Conservation (phyloP, 2,797 vertebrate species). For the Myotis pilosus region DNA sequence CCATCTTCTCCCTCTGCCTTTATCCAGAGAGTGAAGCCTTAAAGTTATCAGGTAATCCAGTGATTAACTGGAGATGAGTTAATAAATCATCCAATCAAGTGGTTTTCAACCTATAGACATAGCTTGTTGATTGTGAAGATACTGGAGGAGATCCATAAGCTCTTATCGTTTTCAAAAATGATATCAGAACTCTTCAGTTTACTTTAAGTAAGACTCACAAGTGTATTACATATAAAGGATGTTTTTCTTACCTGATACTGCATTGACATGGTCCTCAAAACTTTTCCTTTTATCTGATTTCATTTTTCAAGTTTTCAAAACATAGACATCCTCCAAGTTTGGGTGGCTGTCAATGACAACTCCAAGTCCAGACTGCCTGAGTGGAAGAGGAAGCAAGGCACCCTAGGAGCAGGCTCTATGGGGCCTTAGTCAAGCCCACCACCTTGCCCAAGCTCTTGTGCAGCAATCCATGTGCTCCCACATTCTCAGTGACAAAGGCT, state of each 20-base stretch:
- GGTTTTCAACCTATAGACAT: background rate
- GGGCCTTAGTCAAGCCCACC: background rate
- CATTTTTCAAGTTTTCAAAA: background rate
- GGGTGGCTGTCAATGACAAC: background rate
- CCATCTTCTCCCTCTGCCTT: background rate
- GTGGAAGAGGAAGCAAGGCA: background rate
- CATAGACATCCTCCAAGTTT: constrained; percentile 3
- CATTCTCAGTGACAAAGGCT: background rate
- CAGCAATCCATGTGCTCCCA: background rate
- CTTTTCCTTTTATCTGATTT: background rate
- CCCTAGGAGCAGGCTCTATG: background rate
- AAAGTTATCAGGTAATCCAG: no score
- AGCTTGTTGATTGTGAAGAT: background rate
- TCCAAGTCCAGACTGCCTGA: background rate
- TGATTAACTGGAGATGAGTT: background rate
- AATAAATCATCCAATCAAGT: background rate
- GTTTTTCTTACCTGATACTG: background rate
- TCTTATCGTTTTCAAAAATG: background rate
- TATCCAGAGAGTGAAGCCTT: background rate
- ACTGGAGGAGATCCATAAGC: background rate
- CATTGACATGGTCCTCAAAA: background rate
- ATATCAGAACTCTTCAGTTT: background rate
- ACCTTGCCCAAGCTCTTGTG: background rate
- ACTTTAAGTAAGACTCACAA: background rate
- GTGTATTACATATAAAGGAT: background rate